Base-by-base conservation (phyloP, 2,113 vertebrate genomes). In the Salvelinus alpinus region DNA sequence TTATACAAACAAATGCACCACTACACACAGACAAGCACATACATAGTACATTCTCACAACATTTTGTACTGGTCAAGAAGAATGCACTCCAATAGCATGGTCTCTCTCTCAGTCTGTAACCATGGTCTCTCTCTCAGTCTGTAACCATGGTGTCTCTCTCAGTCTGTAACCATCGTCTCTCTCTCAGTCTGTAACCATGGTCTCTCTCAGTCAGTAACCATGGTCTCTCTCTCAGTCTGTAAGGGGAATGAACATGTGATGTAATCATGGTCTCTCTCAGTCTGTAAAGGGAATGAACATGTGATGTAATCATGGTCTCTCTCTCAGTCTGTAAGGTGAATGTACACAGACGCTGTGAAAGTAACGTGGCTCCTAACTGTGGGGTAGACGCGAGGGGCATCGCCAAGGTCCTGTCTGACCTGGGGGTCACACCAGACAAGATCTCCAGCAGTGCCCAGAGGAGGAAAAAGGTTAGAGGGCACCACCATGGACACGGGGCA, bases 371-470 rank as follows among this genome's bases (percentile, higher is more conserved):
- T 16, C 97, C 97, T 20, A 98, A 96, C 94, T 99, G 97, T 3
- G 97, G 97, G 7, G 97, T 99, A 74, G 97, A 99, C 20, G 96
- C 97, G 71, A 87, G 96, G 76, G 97, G 96, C 2, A 99, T 99
- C 34, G 97, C 97, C 64, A 99, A 97, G 88, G 97, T 99, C 68
- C 93, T 99, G 73, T 95, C 96, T 0, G 97, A 97, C 93, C 95
- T 99, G 3, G 97, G 97, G 1, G 96, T 99, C 82, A 99, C 97
- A 20, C 96, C 97, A 16, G 97, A 99, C 92, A 99, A 99, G 85
- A 98, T 99, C 88, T 96, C 95, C 79, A 95, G 95, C 85, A 97
- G 95, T 0, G 94, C 95, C 25, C 95, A 96, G 82, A 93, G 96
- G 81, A 95, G 95, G 89, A 99, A 98, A 95, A 98, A 98, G 95